phyloP scores from a whole-genome alignment of 1,140 invertebrate species.

The Ooceraea biroi region DNA sequence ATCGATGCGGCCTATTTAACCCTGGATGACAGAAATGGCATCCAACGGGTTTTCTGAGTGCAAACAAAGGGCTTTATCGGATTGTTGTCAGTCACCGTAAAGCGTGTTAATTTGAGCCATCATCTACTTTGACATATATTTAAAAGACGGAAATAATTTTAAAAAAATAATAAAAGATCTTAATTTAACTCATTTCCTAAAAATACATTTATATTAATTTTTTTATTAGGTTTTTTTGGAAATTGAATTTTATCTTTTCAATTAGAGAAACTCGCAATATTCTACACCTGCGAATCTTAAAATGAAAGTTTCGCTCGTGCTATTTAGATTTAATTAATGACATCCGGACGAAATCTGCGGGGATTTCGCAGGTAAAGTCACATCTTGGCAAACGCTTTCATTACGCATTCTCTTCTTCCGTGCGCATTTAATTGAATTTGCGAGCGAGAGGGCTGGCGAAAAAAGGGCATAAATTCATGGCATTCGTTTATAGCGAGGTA shows the following conservation, averaged over 20 bases:
- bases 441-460: neutral
- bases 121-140: neutral
- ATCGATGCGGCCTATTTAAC: constrained; percentile 61
- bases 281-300: neutral
- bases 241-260: neutral
- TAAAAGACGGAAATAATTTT: neutral
- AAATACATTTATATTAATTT: neutral
- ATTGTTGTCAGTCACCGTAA: constrained; percentile 6
- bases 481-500: neutral
- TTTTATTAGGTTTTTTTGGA: neutral
- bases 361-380: neutral
- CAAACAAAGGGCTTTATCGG: constrained; percentile 30
- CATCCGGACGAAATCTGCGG: neutral
- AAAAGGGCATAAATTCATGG: constrained; percentile 23
- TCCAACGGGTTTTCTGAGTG: neutral
- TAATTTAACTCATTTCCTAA: neutral
- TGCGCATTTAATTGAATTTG: constrained; percentile 51
- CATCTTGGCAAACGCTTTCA: constrained; percentile 45
- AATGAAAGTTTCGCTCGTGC: constrained; percentile 40
- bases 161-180: neutral
- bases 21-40: constrained; percentile 21
- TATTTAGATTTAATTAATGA: constrained; percentile 57
- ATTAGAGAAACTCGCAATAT: neutral
- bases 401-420: constrained; percentile 22
- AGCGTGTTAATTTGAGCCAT: constrained; percentile 6